Conservation (phyloP, 2,797 vertebrate species). For the Eremophila alpestris region DNA sequence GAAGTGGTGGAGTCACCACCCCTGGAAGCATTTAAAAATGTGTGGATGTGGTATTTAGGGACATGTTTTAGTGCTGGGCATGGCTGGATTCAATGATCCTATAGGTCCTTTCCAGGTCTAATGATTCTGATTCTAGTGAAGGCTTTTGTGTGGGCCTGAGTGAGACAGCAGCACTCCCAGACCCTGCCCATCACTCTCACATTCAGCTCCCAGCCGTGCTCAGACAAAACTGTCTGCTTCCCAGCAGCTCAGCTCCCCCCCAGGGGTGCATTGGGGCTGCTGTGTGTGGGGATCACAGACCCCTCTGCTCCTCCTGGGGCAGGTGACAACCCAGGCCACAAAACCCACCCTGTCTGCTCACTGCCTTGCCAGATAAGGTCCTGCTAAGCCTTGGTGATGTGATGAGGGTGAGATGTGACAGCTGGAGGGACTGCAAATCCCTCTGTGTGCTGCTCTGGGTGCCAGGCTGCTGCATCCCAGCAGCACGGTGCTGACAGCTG, state of each 20-base stretch:
- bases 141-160: background rate
- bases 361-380: background rate
- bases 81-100: accelerated
- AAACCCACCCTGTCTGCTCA: background rate
- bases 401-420: background rate
- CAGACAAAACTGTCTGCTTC: background rate
- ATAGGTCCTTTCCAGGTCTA: background rate
- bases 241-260: background rate
- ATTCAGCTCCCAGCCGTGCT: accelerated
- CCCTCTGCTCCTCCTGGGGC: background rate
- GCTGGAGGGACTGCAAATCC: background rate
- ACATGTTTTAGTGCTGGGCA: background rate
- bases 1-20: background rate
- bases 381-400: background rate
- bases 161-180: background rate
- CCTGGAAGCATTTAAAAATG: background rate
- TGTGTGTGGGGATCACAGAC: accelerated
- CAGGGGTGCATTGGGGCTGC: accelerated
- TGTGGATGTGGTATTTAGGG: background rate
- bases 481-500: background rate
- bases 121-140: background rate
- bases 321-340: background rate
- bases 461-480: background rate
- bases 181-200: background rate
- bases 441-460: background rate